phyloP scores from a whole-genome alignment of 2,797 vertebrate species.

The Mormyrus proboscirostris region DNA sequence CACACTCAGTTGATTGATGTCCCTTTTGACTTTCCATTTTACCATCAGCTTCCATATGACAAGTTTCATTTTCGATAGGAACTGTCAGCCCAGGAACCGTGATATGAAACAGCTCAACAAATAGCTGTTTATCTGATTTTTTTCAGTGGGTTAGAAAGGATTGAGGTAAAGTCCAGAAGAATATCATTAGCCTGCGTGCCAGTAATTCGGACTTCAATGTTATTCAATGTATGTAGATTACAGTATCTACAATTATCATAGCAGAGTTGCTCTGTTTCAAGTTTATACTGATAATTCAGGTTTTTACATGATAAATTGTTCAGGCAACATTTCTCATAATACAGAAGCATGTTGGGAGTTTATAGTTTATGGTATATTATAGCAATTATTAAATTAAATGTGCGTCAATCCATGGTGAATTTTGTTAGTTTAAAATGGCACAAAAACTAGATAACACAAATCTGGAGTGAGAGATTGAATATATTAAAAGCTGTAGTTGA shows the following conservation, averaged over 20 bases:
- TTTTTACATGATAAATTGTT: not conserved
- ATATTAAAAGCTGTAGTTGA: not conserved
- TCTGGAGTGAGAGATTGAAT: not conserved
- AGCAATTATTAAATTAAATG: not conserved
- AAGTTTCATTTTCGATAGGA: not conserved
- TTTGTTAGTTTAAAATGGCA: not conserved
- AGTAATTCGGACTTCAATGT: not conserved
- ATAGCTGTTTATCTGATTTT: not conserved
- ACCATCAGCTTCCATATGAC: not conserved
- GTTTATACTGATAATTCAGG: not conserved
- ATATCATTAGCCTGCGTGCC: not conserved
- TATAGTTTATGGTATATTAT: not conserved
- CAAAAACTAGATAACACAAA: not conserved
- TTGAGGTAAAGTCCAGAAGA: not conserved
- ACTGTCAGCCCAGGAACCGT: not conserved
- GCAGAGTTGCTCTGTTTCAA: not conserved
- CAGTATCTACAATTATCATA: not conserved
- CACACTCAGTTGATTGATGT: not conserved
- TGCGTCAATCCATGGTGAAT: not conserved
- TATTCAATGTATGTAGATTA: not conserved
- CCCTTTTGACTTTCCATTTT: conserved; percentile 4
- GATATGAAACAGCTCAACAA: not conserved
- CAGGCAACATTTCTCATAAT: not conserved
- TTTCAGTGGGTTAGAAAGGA: not conserved
- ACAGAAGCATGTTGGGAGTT: not conserved